Conservation (phyloP, 2,113 vertebrate species). For the Cepphus grylle region DNA sequence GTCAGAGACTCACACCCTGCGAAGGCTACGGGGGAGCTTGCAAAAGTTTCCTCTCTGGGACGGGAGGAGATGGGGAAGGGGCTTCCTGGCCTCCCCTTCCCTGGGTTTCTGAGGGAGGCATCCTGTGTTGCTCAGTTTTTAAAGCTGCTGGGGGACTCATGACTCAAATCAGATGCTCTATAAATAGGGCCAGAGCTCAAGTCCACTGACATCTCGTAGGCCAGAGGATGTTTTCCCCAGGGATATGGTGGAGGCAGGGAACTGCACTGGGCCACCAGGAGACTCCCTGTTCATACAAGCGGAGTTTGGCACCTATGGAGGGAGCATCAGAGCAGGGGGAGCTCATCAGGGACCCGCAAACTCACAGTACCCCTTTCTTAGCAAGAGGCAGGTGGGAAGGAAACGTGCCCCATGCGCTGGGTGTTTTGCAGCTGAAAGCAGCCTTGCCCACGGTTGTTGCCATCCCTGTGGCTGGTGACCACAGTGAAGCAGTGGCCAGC, state of each 20-base stretch:
- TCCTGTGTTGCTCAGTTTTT: neutral
- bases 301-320: neutral
- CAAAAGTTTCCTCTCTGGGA: neutral
- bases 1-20: neutral
- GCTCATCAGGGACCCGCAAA: neutral
- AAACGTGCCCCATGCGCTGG: rapidly evolving
- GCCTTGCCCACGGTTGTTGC: neutral
- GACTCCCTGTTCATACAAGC: neutral
- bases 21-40: neutral
- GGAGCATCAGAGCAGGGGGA: neutral
- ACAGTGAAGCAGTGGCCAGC: neutral
- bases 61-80: neutral
- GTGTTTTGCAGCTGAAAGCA: neutral
- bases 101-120: neutral
- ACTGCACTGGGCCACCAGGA: neutral
- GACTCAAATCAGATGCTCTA: neutral
- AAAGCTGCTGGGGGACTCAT: neutral
- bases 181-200: neutral
- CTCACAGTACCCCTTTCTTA: neutral
- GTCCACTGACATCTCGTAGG: neutral
- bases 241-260: neutral
- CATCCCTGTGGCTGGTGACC: neutral
- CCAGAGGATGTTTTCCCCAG: neutral
- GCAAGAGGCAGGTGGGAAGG: neutral
- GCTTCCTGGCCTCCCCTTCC: neutral